Evolutionary conservation across 2,888 invertebrate genomes (phyloP).

Genomic region (Cerastis rubricosa): DNA sequence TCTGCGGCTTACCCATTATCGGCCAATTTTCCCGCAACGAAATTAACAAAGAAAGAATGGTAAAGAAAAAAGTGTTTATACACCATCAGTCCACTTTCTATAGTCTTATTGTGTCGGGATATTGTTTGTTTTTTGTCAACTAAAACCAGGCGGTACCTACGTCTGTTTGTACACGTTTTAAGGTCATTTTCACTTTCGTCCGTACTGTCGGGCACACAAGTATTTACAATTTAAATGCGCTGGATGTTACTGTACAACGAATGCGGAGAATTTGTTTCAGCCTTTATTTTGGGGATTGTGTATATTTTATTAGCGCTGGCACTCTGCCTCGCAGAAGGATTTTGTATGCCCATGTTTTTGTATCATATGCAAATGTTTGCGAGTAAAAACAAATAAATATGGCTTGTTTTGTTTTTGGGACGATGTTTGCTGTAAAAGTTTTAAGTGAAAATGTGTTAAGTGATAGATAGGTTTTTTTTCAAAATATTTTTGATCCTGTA

Average conservation of each 20-base stretch:
- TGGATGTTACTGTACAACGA: conserved; percentile 46
- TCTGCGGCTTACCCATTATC: conserved; percentile 72
- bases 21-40: conserved; percentile 77
- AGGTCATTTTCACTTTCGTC: conserved; percentile 88
- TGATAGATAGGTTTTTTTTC: neutral
- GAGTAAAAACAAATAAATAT: conserved; percentile 38
- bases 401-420: conserved; percentile 5
- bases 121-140: conserved; percentile 86
- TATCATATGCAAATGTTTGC: conserved; percentile 30
- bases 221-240: conserved; percentile 72
- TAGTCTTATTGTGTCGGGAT: conserved; percentile 78
- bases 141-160: conserved; percentile 72
- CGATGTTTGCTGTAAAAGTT: conserved; percentile 19
- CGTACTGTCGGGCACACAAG: conserved; percentile 68
- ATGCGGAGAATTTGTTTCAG: conserved; percentile 29
- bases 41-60: conserved; percentile 75
- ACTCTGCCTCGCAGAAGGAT: conserved; percentile 34
- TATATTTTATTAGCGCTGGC: conserved; percentile 54
- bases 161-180: conserved; percentile 83
- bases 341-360: conserved; percentile 33
- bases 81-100: conserved; percentile 62
- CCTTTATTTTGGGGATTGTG: conserved; percentile 27
- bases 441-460: neutral
- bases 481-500: neutral
- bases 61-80: conserved; percentile 51